Base-by-base conservation (phyloP, 2,113 vertebrate species). In the Chionomys nivalis region DNA sequence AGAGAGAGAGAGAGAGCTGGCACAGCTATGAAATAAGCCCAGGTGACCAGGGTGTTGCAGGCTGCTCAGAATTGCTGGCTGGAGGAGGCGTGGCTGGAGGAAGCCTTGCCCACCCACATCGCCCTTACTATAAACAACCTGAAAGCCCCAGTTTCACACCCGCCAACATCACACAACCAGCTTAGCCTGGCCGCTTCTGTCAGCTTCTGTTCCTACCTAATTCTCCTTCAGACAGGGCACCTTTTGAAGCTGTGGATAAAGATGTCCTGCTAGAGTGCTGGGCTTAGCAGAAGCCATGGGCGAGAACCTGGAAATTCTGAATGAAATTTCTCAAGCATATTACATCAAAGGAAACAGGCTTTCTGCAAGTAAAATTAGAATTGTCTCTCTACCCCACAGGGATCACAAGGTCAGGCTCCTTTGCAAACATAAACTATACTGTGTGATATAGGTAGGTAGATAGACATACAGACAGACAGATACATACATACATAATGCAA, bases 31-130 rank as follows among this genome's bases (percentile, higher is more conserved):
- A 91, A 94, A 90, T 26, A 39, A 0, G 12, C 68, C 44, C 52
- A 96, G 47, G 76, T 58, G 72, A 58, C 96, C 95, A 95, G 90
- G 87, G 90, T 77, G 97, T 81, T 95, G 90, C 55, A 70, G 24
- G 31, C 33, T 86, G 72, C 47, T 66, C 16, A 58, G 0, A 83
- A 0, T 31, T 36, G 23, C 24, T 63, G 52, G 79, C 23, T 58
- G 58, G n/a, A 44, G 58, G 58, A 58, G 58, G 36, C 76, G 4
- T 13, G 49, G 94, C 19, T 26, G 63, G 4, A 95, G 76, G 95
- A 97, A 95, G 79, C 31, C 39, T 88, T 0, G 2, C 36, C 75
- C 97, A 55, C 97, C 97, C 95, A 96, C 97, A 73, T 49, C 8
- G 6, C 13, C n/a, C 44, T 97, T 0, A 0, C 94, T 96, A 70